Percentiles rank a stretch among this genome's conserved stretches.
Evolutionary conservation across 1,140 invertebrate genomes (phyloP).

Genomic region (Andrena cerasifolii): DNA sequence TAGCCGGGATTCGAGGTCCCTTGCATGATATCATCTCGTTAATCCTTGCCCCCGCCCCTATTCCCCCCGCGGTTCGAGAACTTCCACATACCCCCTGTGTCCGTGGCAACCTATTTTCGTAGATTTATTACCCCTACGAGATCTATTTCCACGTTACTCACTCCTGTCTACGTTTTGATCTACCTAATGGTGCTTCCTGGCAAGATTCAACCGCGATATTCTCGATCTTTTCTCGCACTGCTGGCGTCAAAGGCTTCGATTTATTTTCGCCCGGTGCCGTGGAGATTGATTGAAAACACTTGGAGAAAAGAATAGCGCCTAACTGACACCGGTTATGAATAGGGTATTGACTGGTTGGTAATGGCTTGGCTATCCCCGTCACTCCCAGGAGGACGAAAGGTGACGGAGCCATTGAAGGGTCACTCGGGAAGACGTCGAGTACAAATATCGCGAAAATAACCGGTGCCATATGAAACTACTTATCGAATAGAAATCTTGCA

Average conservation of each 20-base stretch:
- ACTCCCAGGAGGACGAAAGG: no score
- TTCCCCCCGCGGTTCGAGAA: slow-evolving; percentile 4
- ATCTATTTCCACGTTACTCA: neutral
- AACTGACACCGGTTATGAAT: no score
- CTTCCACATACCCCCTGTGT: neutral
- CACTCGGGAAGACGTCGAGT: no score
- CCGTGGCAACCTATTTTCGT: neutral
- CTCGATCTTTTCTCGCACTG: neutral
- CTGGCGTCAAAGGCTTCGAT: neutral
- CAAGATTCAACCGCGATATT: neutral
- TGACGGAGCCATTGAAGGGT: no score
- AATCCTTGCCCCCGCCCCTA: neutral
- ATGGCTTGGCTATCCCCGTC: no score
- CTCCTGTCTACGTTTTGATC: neutral
- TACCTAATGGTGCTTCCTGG: neutral
- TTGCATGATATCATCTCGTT: slow-evolving; percentile 2
- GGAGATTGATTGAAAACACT: no score
- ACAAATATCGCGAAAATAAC: no score
- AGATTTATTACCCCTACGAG: neutral
- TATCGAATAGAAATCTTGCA: no score
- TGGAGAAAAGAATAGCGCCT: no score
- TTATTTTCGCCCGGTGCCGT: neutral
- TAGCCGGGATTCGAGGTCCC: neutral
- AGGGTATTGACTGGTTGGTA: no score
- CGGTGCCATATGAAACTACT: no score